phyloP scores from a whole-genome alignment of 2,888 invertebrate species.

The Resseliella maxima region DNA sequence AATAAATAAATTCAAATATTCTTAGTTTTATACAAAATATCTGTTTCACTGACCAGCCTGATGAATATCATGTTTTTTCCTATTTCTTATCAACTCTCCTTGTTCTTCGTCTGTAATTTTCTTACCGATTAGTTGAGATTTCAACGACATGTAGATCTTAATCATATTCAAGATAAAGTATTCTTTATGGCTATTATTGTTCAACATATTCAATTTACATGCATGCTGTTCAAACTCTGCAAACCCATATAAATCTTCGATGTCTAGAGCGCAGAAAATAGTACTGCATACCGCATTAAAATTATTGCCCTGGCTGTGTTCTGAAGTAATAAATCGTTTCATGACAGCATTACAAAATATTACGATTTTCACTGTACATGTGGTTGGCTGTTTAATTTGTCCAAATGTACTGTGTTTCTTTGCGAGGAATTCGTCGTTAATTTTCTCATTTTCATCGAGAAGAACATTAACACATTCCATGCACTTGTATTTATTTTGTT shows the following conservation, averaged over 20 bases:
- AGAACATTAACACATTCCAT: background rate
- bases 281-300: background rate
- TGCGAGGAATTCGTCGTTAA: constrained; percentile 10
- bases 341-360: constrained; percentile 28
- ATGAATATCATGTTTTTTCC: background rate
- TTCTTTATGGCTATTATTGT: constrained; percentile 26
- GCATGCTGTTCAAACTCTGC: background rate
- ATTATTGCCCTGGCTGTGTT: background rate
- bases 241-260: background rate
- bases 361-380: constrained; percentile 16
- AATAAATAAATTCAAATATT: no score
- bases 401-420: background rate
- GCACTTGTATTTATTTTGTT: background rate
- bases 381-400: background rate
- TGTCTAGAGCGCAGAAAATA: background rate
- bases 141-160: background rate
- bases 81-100: background rate
- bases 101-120: background rate
- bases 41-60: background rate
- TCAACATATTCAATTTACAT: no score
- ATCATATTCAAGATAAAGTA: background rate
- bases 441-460: background rate
- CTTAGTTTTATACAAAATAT: background rate
- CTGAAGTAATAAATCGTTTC: background rate
- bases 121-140: background rate